Percentiles rank a stretch among this genome's conserved stretches.
Conservation (phyloP, 2,888 invertebrate species). For the Dolichomitus sp. region DNA sequence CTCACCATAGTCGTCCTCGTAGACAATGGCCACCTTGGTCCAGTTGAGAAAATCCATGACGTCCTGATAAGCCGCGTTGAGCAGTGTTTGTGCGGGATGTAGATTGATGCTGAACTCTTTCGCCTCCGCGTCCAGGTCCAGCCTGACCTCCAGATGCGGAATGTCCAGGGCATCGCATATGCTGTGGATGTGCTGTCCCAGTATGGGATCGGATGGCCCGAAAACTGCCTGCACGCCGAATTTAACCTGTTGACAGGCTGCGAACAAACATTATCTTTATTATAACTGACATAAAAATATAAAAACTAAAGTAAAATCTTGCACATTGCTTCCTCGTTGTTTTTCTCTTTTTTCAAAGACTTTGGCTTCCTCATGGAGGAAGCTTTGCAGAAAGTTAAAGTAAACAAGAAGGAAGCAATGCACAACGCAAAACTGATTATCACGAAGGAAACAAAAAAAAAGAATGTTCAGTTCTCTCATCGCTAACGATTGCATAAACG, state of each 20-base stretch:
- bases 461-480: background rate
- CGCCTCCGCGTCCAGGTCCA: slow-evolving; percentile 88
- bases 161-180: slow-evolving; percentile 94
- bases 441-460: background rate
- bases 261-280: slow-evolving; percentile 69
- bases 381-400: too few species aligned
- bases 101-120: slow-evolving; percentile 93
- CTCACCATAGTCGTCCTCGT: slow-evolving; percentile 92
- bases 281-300: background rate
- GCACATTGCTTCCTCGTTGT: too few species aligned
- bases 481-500: slow-evolving; percentile 4
- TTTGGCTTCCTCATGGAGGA: too few species aligned
- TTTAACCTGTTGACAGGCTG: slow-evolving; percentile 91
- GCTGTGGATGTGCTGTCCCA: slow-evolving; percentile 92
- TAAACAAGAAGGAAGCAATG: too few species aligned
- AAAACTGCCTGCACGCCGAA: slow-evolving; percentile 92
- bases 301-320: too few species aligned
- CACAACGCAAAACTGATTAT: background rate
- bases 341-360: too few species aligned
- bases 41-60: slow-evolving; percentile 93
- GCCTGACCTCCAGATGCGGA: slow-evolving; percentile 92
- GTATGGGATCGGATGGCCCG: slow-evolving; percentile 92
- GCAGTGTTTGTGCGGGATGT: slow-evolving; percentile 91
- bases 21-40: slow-evolving; percentile 93
- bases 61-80: slow-evolving; percentile 92